Evolutionary conservation across 2,113 vertebrate species (phyloP), one percentile per base, ranked within the genome.

Genomic region (Rutilus rutilus): DNA sequence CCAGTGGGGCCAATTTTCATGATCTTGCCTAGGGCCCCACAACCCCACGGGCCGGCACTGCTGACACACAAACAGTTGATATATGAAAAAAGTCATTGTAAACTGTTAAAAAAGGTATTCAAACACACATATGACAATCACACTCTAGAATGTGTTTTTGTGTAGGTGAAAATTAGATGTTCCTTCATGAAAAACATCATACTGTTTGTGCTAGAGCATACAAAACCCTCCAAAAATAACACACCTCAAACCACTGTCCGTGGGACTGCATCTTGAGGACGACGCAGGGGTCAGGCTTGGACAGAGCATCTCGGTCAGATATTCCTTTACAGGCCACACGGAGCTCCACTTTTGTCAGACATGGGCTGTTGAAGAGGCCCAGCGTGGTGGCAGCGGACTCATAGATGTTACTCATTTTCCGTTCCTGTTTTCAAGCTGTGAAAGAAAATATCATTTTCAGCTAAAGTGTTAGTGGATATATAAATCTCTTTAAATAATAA

Each of bases 201-300:
- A n/a, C 19, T 79, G 77, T n/a, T n/a, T 62, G 57, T 36, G 19
- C 50, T 52, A 77, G 19, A 19, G 59, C 52, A 73, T 14, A 52
- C 11, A 42, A 52, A 27, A 27, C 17, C 9, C 10, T 1, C 30
- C n/a, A 27, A n/a, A n/a, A 6, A 42, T 14, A 57, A 67, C 91
- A 79, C 91, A 97, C 97, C 96, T 97, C 96, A 42, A 94, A 95
- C 96, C 97, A 97, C 83, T 96, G 95, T 52, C 96, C 96, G 0
- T 96, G 95, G 0, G 95, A 96, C 92, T 95, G 95, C 93, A 96
- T 94, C 91, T 96, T 96, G 64, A 97, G 92, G 79, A 97, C 92
- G 86, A 97, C 95, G 1, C 96, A 97, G 12, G 97, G 96, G 88
- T 97, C 95, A 0, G 96, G 96, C 71, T 96, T 96, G 90, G 94